Evolutionary conservation across 2,888 invertebrate species (phyloP).

Genomic region (Ferrisia virgata): DNA sequence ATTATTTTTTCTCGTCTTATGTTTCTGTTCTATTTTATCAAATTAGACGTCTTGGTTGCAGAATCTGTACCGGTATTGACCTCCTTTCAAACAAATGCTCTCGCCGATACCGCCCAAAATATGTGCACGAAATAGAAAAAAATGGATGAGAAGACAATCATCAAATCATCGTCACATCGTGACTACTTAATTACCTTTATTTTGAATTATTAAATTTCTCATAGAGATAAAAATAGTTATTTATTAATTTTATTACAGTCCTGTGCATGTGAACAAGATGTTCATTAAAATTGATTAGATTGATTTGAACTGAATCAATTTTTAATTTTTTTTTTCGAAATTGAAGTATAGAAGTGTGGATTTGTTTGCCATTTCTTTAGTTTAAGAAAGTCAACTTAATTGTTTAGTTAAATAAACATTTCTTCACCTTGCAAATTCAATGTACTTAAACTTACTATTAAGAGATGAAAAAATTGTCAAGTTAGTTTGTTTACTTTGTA

Average conservation of each 20-base stretch:
- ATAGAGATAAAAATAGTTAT: neutral
- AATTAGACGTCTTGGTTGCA: neutral
- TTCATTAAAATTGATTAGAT: no score
- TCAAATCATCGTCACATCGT: conserved; percentile 22
- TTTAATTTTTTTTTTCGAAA: no score
- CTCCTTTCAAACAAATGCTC: neutral
- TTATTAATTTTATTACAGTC: neutral
- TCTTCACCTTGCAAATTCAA: no score
- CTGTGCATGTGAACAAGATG: no score
- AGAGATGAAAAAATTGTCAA: no score
- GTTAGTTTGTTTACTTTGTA: no score
- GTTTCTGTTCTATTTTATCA: neutral
- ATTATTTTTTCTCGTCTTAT: neutral
- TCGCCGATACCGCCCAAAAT: neutral
- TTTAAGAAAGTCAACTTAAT: no score
- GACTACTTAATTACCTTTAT: neutral
- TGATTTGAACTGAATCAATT: no score
- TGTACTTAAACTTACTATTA: no score
- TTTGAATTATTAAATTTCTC: neutral
- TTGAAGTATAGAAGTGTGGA: no score
- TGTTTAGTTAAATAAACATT: no score
- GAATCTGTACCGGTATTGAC: neutral
- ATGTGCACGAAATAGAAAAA: neutral
- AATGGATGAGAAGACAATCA: neutral
- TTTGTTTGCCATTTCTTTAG: no score